These are phyloP conservation scores for Epizoanthus fatuus DNA, from an alignment of 92 coral and sea anemone genomes.

Conservation along the genomic window DNA sequence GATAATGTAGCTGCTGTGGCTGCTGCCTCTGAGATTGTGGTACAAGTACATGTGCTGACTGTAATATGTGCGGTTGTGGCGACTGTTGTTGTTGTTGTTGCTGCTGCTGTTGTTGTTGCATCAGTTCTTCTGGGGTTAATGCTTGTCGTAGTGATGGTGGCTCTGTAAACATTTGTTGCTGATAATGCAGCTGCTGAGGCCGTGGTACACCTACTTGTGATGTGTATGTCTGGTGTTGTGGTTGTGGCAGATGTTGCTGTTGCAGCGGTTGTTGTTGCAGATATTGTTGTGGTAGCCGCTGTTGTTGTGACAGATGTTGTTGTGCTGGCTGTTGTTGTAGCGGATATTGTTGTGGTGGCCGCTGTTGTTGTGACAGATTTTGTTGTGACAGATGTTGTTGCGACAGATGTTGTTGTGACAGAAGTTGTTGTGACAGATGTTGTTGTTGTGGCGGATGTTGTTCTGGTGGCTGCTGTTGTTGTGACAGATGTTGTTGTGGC, in stretches of 20 bases:
- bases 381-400: not conserved
- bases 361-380: not conserved
- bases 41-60: not conserved
- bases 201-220: not conserved
- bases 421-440: not conserved
- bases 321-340: no score
- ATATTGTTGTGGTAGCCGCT: not conserved
- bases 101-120: not conserved
- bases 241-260: not conserved
- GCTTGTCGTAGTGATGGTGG: not conserved
- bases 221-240: not conserved
- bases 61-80: not conserved
- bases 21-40: not conserved
- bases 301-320: no score
- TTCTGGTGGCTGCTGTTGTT: no score
- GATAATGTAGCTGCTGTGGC: no score
- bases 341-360: not conserved
- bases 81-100: not conserved
- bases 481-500: no score
- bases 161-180: no score
- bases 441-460: no score
- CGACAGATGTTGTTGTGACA: not conserved
- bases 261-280: not conserved
- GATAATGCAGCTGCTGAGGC: not conserved
- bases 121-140: not conserved